Evolutionary conservation across 2,888 invertebrate species (phyloP), one percentile per base, ranked within the genome.

Genomic region (Balanococcus diminutus): DNA sequence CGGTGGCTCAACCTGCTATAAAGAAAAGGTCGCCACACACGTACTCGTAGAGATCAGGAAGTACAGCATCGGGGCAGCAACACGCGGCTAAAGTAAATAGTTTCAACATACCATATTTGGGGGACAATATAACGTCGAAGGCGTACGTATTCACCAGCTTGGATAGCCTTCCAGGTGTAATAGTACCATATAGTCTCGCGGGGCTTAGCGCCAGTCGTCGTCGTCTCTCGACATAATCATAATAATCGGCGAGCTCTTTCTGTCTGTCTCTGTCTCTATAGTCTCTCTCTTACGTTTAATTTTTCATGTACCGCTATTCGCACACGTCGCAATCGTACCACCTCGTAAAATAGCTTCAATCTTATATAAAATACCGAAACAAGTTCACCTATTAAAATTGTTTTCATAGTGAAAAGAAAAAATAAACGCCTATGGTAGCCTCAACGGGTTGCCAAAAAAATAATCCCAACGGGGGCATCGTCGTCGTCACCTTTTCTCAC

Each of bases 51-150:
- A n/a, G 79, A 81, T 81, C 79, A 79, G 84, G 84, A 84, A 84
- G 84, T 84, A 25, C 46, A 46, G 4, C 46, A 84, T 84, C 84
- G 83, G 72, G 11, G 42, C 42, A 42, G 46, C 81, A 81, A 51
- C 79, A 84, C 84, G 67, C 84, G 75, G 84, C 72, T 39, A 86
- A 84, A 86, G 86, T 79, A 81, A 86, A 86, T 86, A 81, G 86
- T 86, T 86, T 86, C 86, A 86, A 86, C 86, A 86, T 86, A 79
- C 86, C 86, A 86, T 86, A 86, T 86, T 86, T 84, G 84, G 84
- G 84, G 84, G 67, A 36, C 67, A 67, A 84, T 42, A 84, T 72
- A 32, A 81, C 46, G 31, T 51, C 28, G 51, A 46, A 42, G 28
- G 51, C 82, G 46, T 31, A 81, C 32, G n/a, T 42, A 36, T 36